Percentiles rank a stretch among this genome's conserved stretches.
Conservation (phyloP, 2,797 vertebrate genomes). For the Hypotaenidia okinawae region DNA sequence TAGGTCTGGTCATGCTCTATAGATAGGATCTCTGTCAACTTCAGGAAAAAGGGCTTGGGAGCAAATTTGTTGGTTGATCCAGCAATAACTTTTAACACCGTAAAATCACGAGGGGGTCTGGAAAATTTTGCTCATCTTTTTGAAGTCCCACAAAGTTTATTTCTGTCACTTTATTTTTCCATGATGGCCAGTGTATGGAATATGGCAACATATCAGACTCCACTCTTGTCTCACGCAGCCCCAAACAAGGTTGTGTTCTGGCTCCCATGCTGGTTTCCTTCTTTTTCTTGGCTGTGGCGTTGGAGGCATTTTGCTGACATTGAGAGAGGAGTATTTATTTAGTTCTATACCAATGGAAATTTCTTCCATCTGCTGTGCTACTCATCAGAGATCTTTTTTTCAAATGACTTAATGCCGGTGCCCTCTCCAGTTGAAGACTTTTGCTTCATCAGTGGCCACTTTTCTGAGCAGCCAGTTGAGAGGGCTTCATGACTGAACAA, state of each 20-base stretch:
- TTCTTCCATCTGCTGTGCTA: conserved; percentile 31
- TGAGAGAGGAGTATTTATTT: conserved; percentile 63
- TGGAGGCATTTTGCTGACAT: conserved; percentile 63
- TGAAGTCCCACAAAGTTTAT: conserved; percentile 59
- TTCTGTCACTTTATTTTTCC: conserved; percentile 58
- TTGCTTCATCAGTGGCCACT: neutral
- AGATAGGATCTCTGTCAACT: neutral
- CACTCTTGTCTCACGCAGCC: conserved; percentile 24
- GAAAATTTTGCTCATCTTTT: conserved; percentile 38
- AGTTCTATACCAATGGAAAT: conserved; percentile 61
- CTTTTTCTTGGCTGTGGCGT: conserved; percentile 66
- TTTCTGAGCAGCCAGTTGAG: neutral
- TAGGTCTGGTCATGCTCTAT: neutral
- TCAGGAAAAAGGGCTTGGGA: neutral
- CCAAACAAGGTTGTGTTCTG: conserved; percentile 57
- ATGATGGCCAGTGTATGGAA: conserved; percentile 49
- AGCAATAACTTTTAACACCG: conserved; percentile 12
- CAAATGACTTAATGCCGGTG: neutral
- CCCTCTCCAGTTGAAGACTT: neutral
- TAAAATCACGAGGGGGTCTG: conserved; percentile 14
- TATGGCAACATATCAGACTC: conserved; percentile 56
- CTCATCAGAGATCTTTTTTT: conserved; percentile 34
- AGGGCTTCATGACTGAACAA: neutral
- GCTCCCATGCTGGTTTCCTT: conserved; percentile 65
- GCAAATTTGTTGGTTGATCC: neutral